phyloP scores from a whole-genome alignment of 2,113 vertebrate genomes.

The Rhabdomys dilectus region DNA sequence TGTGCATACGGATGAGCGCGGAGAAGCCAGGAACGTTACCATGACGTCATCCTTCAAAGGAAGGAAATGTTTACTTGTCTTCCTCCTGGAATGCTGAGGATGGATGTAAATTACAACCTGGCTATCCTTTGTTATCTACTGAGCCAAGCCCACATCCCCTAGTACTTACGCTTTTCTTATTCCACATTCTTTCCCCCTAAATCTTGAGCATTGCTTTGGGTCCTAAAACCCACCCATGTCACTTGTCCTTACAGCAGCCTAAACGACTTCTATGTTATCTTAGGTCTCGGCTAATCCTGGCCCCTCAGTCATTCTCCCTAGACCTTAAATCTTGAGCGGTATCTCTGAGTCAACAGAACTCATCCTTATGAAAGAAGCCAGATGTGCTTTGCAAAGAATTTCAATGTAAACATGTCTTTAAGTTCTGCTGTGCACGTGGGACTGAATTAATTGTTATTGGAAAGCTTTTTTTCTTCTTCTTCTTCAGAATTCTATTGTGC shows the following conservation, averaged over 20 bases:
- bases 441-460: background rate
- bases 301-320: background rate
- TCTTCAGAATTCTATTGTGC: background rate
- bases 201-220: background rate
- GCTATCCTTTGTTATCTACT: background rate
- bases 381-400: background rate
- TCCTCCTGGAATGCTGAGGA: background rate
- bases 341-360: background rate
- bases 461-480: background rate
- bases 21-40: background rate
- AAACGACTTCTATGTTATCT: background rate
- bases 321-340: background rate
- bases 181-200: background rate
- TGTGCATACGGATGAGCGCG: background rate
- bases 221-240: background rate
- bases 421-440: background rate
- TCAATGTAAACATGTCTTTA: background rate
- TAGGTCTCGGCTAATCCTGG: background rate
- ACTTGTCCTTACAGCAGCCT: background rate
- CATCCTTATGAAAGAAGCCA: background rate
- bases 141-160: background rate
- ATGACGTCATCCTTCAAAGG: background rate
- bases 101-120: background rate
- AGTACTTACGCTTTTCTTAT: background rate
- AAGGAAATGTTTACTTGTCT: background rate